A percentile compares a stretch with the other conserved stretches of the same genome.
These are phyloP conservation scores for Echinops telfairi DNA, from an alignment of 2,113 vertebrate genomes.

Conservation along the genomic window DNA sequence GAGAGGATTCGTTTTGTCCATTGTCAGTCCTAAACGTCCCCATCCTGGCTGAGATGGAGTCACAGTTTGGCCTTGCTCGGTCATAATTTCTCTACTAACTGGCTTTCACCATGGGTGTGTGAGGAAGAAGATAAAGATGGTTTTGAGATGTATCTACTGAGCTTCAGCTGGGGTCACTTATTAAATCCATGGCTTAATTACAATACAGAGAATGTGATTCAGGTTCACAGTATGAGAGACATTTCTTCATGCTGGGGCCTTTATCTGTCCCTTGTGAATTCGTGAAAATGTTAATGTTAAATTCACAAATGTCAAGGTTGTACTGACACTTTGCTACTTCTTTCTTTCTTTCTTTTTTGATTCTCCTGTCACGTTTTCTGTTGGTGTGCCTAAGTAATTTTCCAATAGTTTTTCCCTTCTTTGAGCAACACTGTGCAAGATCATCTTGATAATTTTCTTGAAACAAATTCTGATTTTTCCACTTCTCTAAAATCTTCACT, in stretches of 20 bases:
- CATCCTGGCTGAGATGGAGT: not conserved
- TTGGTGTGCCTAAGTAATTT: not conserved
- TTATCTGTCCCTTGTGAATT: not conserved
- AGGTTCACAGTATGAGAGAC: not conserved
- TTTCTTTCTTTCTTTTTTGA: not conserved
- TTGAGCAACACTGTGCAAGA: not conserved
- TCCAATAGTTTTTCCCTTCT: not conserved
- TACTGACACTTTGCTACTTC: not conserved
- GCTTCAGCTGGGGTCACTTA: not conserved
- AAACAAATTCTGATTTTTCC: not conserved
- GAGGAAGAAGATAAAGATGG: not conserved
- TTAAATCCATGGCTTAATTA: not conserved
- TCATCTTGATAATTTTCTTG: not conserved
- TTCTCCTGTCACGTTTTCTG: not conserved
- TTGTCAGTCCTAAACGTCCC: too few species aligned
- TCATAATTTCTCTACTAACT: too few species aligned
- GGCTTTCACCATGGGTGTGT: not conserved
- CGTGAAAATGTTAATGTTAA: not conserved
- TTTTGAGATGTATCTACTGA: not conserved
- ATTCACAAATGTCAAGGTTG: not conserved
- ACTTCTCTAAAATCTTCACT: not conserved
- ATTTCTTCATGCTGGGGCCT: not conserved
- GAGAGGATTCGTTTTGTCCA: not conserved
- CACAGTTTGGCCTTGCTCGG: too few species aligned
- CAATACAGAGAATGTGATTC: not conserved